Evolutionary conservation across 2,797 vertebrate species (phyloP), one percentile per base, ranked within the genome.

Genomic region (Cottoperca gobio): DNA sequence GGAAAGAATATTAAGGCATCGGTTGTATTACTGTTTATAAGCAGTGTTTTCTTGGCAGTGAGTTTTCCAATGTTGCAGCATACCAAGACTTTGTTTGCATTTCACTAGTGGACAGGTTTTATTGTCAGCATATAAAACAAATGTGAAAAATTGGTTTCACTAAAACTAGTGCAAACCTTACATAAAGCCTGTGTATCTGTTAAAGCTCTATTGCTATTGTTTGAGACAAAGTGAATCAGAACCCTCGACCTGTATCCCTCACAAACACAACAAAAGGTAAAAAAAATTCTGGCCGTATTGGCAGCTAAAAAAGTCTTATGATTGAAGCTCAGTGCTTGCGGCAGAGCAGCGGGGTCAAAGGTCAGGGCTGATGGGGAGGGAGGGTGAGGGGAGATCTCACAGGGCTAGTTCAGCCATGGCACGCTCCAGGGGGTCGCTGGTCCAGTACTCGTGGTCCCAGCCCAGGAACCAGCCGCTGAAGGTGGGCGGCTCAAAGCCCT

Each of bases 401-500:
- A 96, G 88, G 48, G 95, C 91, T 86, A 99, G 94, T 2, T 97
- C 96, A 7, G 97, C 97, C 94, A 99, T 93, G 12, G 95, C 96
- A 23, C 97, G 93, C 79, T 99, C 94, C 88, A 99, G 88, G 0
- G 98, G 98, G 79, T 99, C 97, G 4, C 93, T 92, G 71, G 91
- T 91, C 98, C 98, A 99, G 94, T 98, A 99, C 68, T 95, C 96
- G 0, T 97, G 86, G 1, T 99, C 97, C 98, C 98, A 99, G 84
- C 96, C 97, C 75, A 99, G 94, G 96, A 99, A 99, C 98, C 98
- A 99, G 85, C 98, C 98, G 0, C 95, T 95, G 82, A 99, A 99
- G 6, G 98, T 99, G 1, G 98, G 98, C 0, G 97, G 98, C 88
- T 99, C 98, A 0, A 93, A 96, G 58, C 95, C 92, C 86, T 99